A percentile compares a stretch with the other conserved stretches of the same genome.
Conservation (phyloP, 2,888 invertebrate genomes). For the Merodon equestris region DNA sequence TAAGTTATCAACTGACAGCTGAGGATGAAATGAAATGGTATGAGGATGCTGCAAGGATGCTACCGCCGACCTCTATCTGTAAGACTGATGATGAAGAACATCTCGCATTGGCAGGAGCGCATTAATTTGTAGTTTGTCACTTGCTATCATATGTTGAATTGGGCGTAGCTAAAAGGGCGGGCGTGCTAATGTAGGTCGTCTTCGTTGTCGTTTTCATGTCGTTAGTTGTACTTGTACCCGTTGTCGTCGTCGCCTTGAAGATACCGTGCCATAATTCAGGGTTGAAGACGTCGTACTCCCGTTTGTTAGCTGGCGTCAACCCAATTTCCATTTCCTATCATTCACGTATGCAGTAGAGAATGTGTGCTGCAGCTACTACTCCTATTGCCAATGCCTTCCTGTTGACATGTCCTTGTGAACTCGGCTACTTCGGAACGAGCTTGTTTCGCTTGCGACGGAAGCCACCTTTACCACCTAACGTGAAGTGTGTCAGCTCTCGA, state of each 20-base stretch:
- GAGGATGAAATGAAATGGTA: too few relatives aligned
- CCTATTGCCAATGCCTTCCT: constrained; percentile 50
- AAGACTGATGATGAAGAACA: constrained; percentile 43
- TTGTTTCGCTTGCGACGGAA: constrained; percentile 27
- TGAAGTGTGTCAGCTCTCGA: constrained; percentile 34
- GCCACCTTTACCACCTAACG: constrained; percentile 18
- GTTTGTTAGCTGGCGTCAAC: constrained; percentile 42
- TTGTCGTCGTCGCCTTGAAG: constrained; percentile 12
- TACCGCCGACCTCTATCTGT: background rate
- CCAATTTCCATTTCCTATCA: constrained; percentile 54
- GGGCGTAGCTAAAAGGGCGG: background rate
- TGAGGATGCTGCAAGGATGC: background rate
- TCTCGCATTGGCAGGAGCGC: constrained; percentile 49
- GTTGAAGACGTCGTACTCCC: constrained; percentile 38
- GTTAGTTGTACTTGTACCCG: background rate
- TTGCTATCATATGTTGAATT: constrained; percentile 40
- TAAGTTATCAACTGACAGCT: constrained; percentile 46
- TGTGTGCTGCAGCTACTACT: constrained; percentile 10
- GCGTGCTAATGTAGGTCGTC: background rate
- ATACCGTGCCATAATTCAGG: constrained; percentile 26
- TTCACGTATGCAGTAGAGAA: constrained; percentile 9
- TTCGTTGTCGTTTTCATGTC: constrained; percentile 1
- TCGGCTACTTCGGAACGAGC: constrained; percentile 24
- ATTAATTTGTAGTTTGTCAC: constrained; percentile 58
- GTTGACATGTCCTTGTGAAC: constrained; percentile 34